These are phyloP conservation scores for Mola mola DNA, from an alignment of 2,113 vertebrate species.

Conservation along the genomic window DNA sequence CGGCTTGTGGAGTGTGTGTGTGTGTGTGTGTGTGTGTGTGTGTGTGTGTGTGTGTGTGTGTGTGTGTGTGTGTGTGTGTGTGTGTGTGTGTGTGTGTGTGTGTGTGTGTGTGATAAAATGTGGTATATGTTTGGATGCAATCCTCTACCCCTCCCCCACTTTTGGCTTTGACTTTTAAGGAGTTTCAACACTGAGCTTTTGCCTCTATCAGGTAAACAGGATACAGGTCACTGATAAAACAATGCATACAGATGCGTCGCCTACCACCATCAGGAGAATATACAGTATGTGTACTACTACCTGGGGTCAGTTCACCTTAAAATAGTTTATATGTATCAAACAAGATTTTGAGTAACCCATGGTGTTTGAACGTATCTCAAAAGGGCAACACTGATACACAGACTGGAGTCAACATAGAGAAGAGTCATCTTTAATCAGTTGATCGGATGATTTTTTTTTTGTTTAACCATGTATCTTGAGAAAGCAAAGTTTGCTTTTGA, in stretches of 20 bases:
- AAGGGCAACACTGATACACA: slow-evolving; percentile 46
- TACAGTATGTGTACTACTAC: slow-evolving; percentile 50
- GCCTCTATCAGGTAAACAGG: slow-evolving; percentile 86
- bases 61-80: slow-evolving; percentile 52
- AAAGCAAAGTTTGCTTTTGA: not conserved
- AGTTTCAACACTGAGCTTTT: slow-evolving; percentile 80
- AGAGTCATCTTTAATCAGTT: slow-evolving; percentile 29
- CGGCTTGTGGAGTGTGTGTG: slow-evolving; percentile 76
- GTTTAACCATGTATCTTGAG: slow-evolving; percentile 4
- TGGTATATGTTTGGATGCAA: slow-evolving; percentile 86
- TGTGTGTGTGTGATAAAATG: slow-evolving; percentile 80
- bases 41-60: slow-evolving; percentile 49
- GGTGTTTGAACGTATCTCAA: slow-evolving; percentile 15
- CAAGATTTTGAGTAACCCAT: not conserved
- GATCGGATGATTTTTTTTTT: slow-evolving; percentile 5
- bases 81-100: slow-evolving; percentile 44
- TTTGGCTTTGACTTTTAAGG: slow-evolving; percentile 84
- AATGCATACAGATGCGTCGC: slow-evolving; percentile 78
- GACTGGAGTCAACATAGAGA: slow-evolving; percentile 15
- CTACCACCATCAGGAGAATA: slow-evolving; percentile 57
- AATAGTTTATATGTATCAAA: slow-evolving; percentile 46
- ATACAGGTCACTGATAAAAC: slow-evolving; percentile 85
- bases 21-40: slow-evolving; percentile 37
- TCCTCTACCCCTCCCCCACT: slow-evolving; percentile 74
- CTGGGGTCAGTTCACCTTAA: slow-evolving; percentile 50